Percentiles rank a stretch among this genome's conserved stretches.
Evolutionary conservation across 1,140 invertebrate species (phyloP).

Genomic region (Tribolium castaneum): DNA sequence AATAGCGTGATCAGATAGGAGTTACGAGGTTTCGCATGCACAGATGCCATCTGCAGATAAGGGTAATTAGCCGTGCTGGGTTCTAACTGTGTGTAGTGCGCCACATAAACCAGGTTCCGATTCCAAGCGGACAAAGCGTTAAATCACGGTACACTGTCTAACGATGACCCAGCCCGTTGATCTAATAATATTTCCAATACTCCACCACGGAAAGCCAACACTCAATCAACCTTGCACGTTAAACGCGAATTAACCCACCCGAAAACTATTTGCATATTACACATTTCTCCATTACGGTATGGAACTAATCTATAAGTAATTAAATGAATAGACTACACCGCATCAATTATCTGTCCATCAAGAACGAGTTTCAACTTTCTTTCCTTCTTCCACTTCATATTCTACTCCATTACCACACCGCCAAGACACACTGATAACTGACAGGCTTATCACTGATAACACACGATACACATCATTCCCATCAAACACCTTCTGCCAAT

Average conservation of each 20-base stretch:
- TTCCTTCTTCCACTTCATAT: background rate
- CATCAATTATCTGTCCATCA: constrained; percentile 6
- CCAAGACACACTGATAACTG: background rate
- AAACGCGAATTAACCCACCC: background rate
- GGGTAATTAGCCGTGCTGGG: constrained; percentile 52
- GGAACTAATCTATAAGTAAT: constrained; percentile 8
- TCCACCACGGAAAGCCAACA: constrained; percentile 3
- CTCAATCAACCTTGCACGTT: background rate
- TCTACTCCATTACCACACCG: background rate
- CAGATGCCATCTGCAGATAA: constrained; percentile 55
- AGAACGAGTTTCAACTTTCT: background rate
- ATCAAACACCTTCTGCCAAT: background rate
- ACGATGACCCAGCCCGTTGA: constrained; percentile 37
- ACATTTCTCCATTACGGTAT: background rate
- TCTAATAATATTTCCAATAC: constrained; percentile 35
- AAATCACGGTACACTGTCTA: constrained; percentile 36
- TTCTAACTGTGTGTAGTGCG: constrained; percentile 51
- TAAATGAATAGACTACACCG: background rate
- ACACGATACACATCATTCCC: too few species aligned
- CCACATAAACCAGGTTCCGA: constrained; percentile 42
- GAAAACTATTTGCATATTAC: background rate
- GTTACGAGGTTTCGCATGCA: constrained; percentile 54
- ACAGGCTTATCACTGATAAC: background rate
- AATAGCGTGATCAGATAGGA: constrained; percentile 55
- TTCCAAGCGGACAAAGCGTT: constrained; percentile 37